phyloP scores from a whole-genome alignment of 1,140 invertebrate genomes.

The Anastatus disparis region DNA sequence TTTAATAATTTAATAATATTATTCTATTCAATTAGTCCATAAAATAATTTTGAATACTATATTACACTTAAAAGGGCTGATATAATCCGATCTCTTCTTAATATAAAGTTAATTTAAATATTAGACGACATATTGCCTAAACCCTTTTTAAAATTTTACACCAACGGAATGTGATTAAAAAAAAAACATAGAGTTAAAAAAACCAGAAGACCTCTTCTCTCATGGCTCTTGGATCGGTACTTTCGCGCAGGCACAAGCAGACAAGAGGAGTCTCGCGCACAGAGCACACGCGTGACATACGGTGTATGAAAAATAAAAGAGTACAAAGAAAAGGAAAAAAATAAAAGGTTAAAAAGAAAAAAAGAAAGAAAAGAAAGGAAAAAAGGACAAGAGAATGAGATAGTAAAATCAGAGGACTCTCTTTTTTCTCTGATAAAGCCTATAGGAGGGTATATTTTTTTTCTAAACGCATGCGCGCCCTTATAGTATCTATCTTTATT shows the following conservation, averaged over 20 bases:
- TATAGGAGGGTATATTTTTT: too few species aligned
- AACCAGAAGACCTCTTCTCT: background rate
- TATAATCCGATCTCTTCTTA: background rate
- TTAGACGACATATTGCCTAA: background rate
- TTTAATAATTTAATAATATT: too few species aligned
- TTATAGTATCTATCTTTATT: conserved; percentile 36
- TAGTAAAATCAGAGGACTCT: too few species aligned
- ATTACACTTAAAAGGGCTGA: too few species aligned
- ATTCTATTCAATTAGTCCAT: too few species aligned
- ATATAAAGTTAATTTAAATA: conserved; percentile 14
- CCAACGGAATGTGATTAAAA: conserved; percentile 12
- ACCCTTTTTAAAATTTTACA: conserved; percentile 10
- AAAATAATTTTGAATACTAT: too few species aligned
- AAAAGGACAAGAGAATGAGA: conserved; percentile 5
- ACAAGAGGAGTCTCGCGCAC: background rate
- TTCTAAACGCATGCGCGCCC: conserved; percentile 35
- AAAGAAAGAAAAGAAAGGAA: background rate
- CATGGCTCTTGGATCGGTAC: conserved; percentile 24
- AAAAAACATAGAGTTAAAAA: background rate
- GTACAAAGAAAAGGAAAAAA: background rate
- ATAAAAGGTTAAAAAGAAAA: background rate
- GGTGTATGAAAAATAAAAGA: conserved; percentile 1
- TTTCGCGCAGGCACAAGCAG: background rate
- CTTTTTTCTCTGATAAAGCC: conserved; percentile 44
- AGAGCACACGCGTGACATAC: conserved; percentile 37